These are phyloP conservation scores for Mirounga angustirostris DNA, from an alignment of 2,113 vertebrate species.

Conservation along the genomic window DNA sequence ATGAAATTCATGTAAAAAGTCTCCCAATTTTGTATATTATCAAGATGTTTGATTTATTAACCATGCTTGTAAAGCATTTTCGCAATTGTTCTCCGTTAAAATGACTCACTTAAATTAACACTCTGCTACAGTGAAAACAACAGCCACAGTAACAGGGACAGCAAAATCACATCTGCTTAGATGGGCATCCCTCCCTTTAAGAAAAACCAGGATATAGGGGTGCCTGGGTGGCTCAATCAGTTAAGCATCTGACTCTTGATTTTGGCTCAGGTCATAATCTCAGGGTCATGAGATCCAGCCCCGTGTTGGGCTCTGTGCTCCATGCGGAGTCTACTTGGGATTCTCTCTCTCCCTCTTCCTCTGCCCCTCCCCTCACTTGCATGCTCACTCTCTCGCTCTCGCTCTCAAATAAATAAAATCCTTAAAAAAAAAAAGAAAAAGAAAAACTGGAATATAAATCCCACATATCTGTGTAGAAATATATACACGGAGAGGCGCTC, in stretches of 20 bases:
- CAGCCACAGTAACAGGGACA: not conserved
- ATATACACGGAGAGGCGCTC: not conserved
- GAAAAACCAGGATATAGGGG: not conserved
- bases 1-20: not conserved
- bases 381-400: not conserved
- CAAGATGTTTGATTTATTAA: not conserved
- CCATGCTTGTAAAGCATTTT: not conserved
- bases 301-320: rapidly evolving
- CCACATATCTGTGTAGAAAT: slow-evolving; percentile 12
- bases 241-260: not conserved
- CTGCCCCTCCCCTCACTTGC: not conserved
- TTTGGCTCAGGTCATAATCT: not conserved
- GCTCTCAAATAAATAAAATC: not conserved
- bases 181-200: not conserved
- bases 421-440: not conserved
- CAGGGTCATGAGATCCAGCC: not conserved
- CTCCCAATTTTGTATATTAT: not conserved
- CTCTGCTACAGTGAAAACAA: not conserved
- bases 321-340: not conserved
- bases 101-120: not conserved
- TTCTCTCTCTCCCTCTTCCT: not conserved
- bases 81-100: not conserved
- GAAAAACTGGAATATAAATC: not conserved
- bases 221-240: not conserved
- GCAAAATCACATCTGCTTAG: not conserved